Base-by-base conservation (phyloP, 2,113 vertebrate species). In the Corvus cornix region DNA sequence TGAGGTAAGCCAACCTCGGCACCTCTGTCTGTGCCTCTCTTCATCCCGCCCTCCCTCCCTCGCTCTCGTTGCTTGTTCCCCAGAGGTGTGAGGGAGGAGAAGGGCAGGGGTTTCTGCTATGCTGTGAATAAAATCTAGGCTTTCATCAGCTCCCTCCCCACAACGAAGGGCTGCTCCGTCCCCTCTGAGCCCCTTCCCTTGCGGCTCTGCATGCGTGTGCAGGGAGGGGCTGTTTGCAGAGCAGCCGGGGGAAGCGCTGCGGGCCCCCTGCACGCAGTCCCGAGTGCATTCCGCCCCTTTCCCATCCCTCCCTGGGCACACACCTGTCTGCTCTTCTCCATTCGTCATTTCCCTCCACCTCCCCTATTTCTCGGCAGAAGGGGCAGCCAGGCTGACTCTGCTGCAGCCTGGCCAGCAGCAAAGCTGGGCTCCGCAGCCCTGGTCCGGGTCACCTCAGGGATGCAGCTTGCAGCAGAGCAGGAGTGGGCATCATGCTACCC, bases 1-100 rank as follows among this genome's bases (percentile, higher is more conserved):
- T 2, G 37, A 96, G 96, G 96, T 97, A 97, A 97, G 96, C 23
- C 62, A 89, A 10, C 77, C 83, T 80, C 19, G 1, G 76, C 90
- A 68, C 49, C 79, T 70, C 28, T 27, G 23, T 14, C 58, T 14
- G 16, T 20, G 76, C 62, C 39, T 93, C 23, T 51, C 20, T 63
- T 43, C 78, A 28, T 72, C 55, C 70, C 5, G 6, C 49, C 64
- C 35, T 68, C 43, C 41, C 67, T 91, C 62, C 44, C 19, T 72
- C 58, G 16, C n/a, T 37, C 86, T 44, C 9, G 0, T 20, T 51
- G 9, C 52, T 83, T 5, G 31, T 6, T 91, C 63, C 85, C 87
- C 90, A 49, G 92, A 95, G 90, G 86, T 86, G 82, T 3, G 49
- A 95, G 82, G 75, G 84, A 95, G 62, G 84, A 74, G 76, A 91